Evolutionary conservation across 2,888 invertebrate species (phyloP), one percentile per base, ranked within the genome.

Genomic region (Globia sparganii): DNA sequence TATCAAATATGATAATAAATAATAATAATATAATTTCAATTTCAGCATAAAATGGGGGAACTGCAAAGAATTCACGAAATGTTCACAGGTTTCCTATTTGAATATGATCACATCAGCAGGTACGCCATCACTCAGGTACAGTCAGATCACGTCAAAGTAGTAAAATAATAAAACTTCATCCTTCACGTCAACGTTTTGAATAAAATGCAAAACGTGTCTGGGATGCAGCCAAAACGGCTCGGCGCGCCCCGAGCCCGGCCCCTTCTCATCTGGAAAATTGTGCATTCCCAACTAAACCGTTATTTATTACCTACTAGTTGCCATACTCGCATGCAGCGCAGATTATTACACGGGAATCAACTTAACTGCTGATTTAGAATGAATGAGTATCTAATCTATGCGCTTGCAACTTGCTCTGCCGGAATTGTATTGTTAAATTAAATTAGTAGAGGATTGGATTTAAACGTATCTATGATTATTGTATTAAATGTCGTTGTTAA

Each of bases 91-190:
- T 84, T 73, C 70, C 78, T 77, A 84, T 87, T 86, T 83, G 83
- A 86, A 87, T 86, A 86, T 82, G 84, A 84, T 76, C 78, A 86
- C 82, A 78, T 86, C 80, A 81, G 88, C 83, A 81, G 88, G 85
- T 85, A 82, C 70, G 70, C 77, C 85, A 73, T 87, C 88, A 85
- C 89, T 91, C 93, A 92, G 92, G 92, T 94, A 92, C 90, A 96
- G 93, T 93, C 96, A 85, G 91, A 92, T 94, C 96, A 96, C 96
- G 96, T 95, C 88, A 92, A 92, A 93, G 95, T 95, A 94, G 94
- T 96, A 96, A 96, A 96, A 96, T 96, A 96, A 96, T 96, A 96
- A 95, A 96, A 96, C 94, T 96, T 94, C 94, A 96, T 96, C 94
- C 95, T 95, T 92, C 93, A 94, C 94, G 94, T 96, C 96, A 95